phyloP scores from a whole-genome alignment of 2,797 vertebrate species.

The Spinibarbus caldwelli region DNA sequence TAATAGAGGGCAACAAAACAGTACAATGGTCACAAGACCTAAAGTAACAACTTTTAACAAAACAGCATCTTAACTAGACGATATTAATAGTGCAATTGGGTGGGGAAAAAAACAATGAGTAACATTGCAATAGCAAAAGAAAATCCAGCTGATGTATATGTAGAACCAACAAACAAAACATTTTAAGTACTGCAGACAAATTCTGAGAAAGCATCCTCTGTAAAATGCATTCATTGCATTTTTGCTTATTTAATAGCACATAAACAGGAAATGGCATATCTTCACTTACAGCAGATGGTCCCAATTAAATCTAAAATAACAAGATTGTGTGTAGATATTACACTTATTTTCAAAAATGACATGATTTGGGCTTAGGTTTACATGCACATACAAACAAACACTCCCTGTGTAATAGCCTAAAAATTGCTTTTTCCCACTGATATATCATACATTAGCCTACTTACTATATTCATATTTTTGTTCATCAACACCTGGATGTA shows the following conservation, averaged over 20 bases:
- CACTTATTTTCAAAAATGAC: not conserved
- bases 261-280: constrained; percentile 25
- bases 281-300: not conserved
- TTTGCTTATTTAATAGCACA: not conserved
- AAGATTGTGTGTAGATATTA: not conserved
- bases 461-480: not conserved
- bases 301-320: not conserved
- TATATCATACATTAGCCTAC: not conserved
- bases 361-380: not conserved
- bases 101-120: not conserved
- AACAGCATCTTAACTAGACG: not conserved
- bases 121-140: not conserved
- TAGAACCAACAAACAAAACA: not conserved
- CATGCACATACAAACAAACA: not conserved
- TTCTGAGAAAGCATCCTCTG: not conserved
- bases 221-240: constrained; percentile 3
- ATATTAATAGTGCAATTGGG: not conserved
- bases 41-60: not conserved
- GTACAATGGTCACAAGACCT: not conserved
- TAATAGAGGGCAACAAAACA: not conserved
- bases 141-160: not conserved
- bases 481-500: not conserved
- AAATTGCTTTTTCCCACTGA: not conserved
- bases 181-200: not conserved
- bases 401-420: not conserved